phyloP scores from a whole-genome alignment of 2,888 invertebrate species.

The Pseudolycoriella hygida region DNA sequence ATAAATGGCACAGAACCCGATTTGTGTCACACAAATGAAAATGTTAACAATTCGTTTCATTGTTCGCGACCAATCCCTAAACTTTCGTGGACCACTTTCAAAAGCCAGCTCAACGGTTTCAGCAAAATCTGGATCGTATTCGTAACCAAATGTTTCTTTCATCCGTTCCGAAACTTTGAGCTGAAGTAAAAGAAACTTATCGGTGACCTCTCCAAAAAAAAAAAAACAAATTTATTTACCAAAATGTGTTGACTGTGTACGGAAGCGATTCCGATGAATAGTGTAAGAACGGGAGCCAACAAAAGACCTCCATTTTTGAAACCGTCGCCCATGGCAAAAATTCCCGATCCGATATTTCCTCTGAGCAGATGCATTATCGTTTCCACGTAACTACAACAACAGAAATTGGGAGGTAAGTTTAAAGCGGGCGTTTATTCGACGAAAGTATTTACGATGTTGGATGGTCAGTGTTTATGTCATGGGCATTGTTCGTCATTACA shows the following conservation, averaged over 20 bases:
- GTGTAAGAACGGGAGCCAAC: constrained; percentile 59
- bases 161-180: not conserved
- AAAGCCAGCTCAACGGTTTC: constrained; percentile 71
- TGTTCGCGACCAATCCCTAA: constrained; percentile 40
- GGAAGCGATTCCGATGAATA: constrained; percentile 66
- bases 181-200: not conserved
- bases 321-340: constrained; percentile 90
- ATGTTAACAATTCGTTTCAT: constrained; percentile 61
- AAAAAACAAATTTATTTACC: constrained; percentile 30
- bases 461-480: constrained; percentile 11
- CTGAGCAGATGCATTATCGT: constrained; percentile 85
- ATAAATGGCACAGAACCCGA: constrained; percentile 96
- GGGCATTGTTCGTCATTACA: constrained; percentile 1
- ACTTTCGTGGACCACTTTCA: constrained; percentile 46
- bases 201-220: no score
- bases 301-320: constrained; percentile 81
- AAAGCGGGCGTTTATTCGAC: no score
- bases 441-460: constrained; percentile 11
- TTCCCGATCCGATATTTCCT: constrained; percentile 90
- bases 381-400: constrained; percentile 50
- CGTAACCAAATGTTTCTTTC: constrained; percentile 30
- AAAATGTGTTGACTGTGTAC: constrained; percentile 87
- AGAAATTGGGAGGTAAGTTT: no score
- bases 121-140: constrained; percentile 51
- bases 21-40: constrained; percentile 87